Base-by-base conservation (phyloP, 2,797 vertebrate genomes). In the Cottoperca gobio region DNA sequence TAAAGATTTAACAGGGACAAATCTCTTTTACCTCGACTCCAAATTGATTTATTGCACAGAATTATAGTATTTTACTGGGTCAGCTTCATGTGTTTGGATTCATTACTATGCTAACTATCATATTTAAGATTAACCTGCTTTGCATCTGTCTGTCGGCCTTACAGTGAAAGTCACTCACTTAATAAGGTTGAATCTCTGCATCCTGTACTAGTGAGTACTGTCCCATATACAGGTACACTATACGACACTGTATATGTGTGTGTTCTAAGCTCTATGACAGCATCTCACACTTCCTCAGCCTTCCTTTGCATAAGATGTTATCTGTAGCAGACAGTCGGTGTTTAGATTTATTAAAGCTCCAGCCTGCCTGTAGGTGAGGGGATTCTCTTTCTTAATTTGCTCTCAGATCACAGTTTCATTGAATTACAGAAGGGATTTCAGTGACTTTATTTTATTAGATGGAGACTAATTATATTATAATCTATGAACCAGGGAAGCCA, bases 381-480 rank as follows among this genome's bases (percentile, higher is more conserved):
- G 61, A 68, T 85, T 81, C 42, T 73, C 54, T 73, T 63, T 46
- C 61, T 72, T 66, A 14, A 39, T 77, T 73, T 35, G 46, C 59
- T 66, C 78, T 81, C 70, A 48, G 48, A 70, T 81, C 49, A 7
- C 31, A 70, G 75, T 73, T 52, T 73, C 52, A 78, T 88, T 83
- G 31, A 84, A 85, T 91, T 82, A 89, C 26, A 3, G 8, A 55
- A 24, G 8, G 74, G 65, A 83, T 85, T 85, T 84, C 16, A 50
- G 52, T 1, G 49, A 76, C 70, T 88, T 84, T 77, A 88, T 86
- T 84, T 79, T 54, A 86, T 86, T 84, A 79, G 77, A 69, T 33
- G 61, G 52, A 82, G 68, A 75, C 78, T 86, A 82, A 88, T 91
- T 81, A 70, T 57, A 68, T 84, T 70, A 55, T 73, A 80, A 76